Conservation (phyloP, 2,113 vertebrate species). For the Lepisosteus osseus region DNA sequence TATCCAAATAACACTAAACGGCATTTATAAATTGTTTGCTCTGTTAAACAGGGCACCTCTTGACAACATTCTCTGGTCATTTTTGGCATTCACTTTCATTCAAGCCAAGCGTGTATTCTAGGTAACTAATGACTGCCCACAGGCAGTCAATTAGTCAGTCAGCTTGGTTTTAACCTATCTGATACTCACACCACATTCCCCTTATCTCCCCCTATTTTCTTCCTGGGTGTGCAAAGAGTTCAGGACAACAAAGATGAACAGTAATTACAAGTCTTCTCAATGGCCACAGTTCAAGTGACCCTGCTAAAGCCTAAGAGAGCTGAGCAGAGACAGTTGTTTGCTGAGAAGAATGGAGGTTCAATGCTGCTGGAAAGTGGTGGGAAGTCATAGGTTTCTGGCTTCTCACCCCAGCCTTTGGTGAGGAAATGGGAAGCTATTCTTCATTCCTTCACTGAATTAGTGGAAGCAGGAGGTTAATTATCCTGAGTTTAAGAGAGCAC, state of each 20-base stretch:
- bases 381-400: not conserved
- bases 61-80: conserved; percentile 27
- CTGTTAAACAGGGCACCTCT: conserved; percentile 20
- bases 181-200: conserved; percentile 21
- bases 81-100: conserved; percentile 53
- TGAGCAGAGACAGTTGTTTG: not conserved
- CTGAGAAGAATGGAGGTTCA: not conserved
- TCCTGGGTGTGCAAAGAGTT: not conserved
- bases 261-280: not conserved
- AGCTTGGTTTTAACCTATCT: conserved; percentile 51
- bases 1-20: not conserved
- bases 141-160: conserved; percentile 59
- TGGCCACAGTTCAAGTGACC: not conserved
- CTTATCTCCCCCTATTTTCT: too few species aligned
- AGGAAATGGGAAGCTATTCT: not conserved
- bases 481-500: not conserved
- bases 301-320: not conserved
- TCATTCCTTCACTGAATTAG: not conserved
- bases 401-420: not conserved
- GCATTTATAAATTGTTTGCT: not conserved
- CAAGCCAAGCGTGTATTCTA: conserved; percentile 48
- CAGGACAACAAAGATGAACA: not conserved
- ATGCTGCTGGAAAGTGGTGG: not conserved
- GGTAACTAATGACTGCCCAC: conserved; percentile 52
- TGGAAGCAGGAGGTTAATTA: conserved; percentile 20